phyloP scores from a whole-genome alignment of 2,888 invertebrate genomes.

The Tenthredo livida region DNA sequence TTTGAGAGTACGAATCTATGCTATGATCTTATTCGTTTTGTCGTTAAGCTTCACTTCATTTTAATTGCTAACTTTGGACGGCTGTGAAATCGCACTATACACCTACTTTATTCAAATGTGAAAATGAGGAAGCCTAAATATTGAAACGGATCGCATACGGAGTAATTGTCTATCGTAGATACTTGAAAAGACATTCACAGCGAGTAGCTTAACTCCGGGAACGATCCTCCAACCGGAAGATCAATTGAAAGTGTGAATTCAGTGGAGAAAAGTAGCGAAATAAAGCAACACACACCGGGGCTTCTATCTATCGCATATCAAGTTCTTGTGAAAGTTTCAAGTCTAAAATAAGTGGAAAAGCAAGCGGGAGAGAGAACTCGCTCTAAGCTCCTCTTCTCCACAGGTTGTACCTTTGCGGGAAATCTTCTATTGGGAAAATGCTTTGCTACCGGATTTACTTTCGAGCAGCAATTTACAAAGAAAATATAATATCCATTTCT shows the following conservation, averaged over 20 bases:
- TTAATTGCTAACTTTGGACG: neutral
- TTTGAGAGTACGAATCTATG: neutral
- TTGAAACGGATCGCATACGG: neutral
- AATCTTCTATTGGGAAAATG: constrained; percentile 31
- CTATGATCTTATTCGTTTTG: neutral
- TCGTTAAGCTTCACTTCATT: neutral
- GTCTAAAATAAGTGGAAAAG: neutral
- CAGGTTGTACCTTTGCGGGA: constrained; percentile 3
- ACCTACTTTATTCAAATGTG: neutral
- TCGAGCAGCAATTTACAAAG: neutral
- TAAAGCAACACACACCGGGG: neutral
- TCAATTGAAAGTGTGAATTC: constrained; percentile 23
- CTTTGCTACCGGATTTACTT: constrained; percentile 3
- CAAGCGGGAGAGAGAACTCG: neutral
- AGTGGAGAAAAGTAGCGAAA: neutral
- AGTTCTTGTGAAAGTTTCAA: constrained; percentile 11
- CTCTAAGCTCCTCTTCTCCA: neutral
- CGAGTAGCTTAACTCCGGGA: neutral
- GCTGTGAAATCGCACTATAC: neutral
- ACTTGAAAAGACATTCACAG: neutral
- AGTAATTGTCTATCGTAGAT: neutral
- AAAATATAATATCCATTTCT: constrained; percentile 12
- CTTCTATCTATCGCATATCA: constrained; percentile 6
- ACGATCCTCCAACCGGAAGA: neutral
- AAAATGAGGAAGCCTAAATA: neutral